Conservation (phyloP, 2,113 vertebrate species). For the Antechinus flavipes region DNA sequence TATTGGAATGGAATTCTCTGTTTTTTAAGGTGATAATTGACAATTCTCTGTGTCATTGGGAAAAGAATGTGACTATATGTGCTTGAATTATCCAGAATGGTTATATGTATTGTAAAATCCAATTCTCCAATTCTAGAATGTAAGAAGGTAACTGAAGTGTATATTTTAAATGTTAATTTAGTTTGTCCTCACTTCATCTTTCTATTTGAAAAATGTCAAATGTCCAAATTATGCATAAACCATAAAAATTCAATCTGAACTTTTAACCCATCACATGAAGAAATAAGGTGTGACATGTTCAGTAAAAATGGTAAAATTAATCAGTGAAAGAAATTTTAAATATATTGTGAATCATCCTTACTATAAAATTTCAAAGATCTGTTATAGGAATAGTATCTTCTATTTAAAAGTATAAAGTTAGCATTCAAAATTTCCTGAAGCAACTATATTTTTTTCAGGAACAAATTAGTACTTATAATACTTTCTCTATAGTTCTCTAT, state of each 20-base stretch:
- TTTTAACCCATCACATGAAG: neutral
- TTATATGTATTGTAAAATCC: neutral
- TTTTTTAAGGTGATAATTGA: neutral
- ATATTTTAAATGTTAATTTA: neutral
- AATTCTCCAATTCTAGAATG: neutral
- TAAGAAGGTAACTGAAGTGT: neutral
- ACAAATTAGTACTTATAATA: neutral
- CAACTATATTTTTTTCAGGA: neutral
- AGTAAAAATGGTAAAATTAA: neutral
- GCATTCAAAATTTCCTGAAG: neutral
- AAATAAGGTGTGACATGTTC: neutral
- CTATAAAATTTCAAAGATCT: neutral
- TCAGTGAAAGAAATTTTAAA: neutral
- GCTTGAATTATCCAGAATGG: slow-evolving; percentile 13
- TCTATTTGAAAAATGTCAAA: slow-evolving; percentile 32
- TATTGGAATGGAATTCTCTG: neutral
- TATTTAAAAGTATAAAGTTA: neutral
- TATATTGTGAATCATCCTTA: neutral
- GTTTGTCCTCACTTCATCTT: neutral
- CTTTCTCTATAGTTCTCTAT: neutral
- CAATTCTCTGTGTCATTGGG: neutral
- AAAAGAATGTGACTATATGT: neutral
- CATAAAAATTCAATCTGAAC: neutral
- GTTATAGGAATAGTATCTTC: neutral
- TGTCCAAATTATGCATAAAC: neutral